A percentile compares a stretch with the other conserved stretches of the same genome.
Evolutionary conservation across 2,888 invertebrate species (phyloP).

Genomic region (Achlya flavicornis): DNA sequence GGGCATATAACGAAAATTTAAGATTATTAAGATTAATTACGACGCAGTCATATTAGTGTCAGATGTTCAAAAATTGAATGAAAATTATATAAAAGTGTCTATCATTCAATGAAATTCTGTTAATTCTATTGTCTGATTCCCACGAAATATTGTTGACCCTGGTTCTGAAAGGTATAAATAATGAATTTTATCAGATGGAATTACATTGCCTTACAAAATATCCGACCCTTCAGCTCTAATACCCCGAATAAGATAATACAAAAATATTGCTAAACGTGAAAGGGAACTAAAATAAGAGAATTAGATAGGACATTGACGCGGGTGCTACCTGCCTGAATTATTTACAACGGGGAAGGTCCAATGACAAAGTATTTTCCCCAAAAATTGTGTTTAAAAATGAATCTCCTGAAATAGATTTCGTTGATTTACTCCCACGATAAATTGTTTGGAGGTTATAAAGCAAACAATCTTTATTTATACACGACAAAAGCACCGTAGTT

Average conservation of each 20-base stretch:
- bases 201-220: not conserved
- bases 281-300: slow-evolving; percentile 26
- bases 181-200: not conserved
- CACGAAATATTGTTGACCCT: not conserved
- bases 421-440: slow-evolving; percentile 19
- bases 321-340: slow-evolving; percentile 17
- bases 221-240: slow-evolving; percentile 1
- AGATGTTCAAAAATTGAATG: too few relatives aligned
- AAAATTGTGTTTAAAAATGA: slow-evolving; percentile 10
- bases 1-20: too few relatives aligned
- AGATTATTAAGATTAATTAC: too few relatives aligned
- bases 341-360: slow-evolving; percentile 8
- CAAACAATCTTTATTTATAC: slow-evolving; percentile 44
- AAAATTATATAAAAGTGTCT: too few relatives aligned
- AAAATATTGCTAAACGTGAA: slow-evolving; percentile 18
- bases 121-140: not conserved
- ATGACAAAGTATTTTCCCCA: slow-evolving; percentile 11
- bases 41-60: too few relatives aligned
- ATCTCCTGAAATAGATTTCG: slow-evolving; percentile 7
- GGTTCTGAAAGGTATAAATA: not conserved
- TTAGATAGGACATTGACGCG: slow-evolving; percentile 34
- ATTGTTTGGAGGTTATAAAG: slow-evolving; percentile 36
- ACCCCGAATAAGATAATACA: slow-evolving; percentile 5
- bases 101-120: too few relatives aligned
- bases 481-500: slow-evolving; percentile 41